A percentile compares a stretch with the other conserved stretches of the same genome.
phyloP scores from a whole-genome alignment of 2,888 invertebrate species.

The Atrina japonica region DNA sequence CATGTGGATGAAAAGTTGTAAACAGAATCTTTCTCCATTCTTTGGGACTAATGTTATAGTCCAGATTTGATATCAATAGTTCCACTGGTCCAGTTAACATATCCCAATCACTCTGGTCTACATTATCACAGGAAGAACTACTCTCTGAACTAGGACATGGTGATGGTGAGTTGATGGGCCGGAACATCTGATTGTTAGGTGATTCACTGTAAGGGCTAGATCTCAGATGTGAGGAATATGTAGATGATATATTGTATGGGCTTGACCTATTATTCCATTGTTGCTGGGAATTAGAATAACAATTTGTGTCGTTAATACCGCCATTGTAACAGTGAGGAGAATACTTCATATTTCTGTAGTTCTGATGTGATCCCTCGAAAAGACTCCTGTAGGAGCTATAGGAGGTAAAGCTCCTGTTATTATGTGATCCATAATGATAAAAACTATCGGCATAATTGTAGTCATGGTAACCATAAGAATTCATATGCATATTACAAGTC shows the following conservation, averaged over 20 bases:
- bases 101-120: conserved; percentile 47
- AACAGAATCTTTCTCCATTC: conserved; percentile 86
- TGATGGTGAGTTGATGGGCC: conserved; percentile 37
- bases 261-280: conserved; percentile 1
- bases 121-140: conserved; percentile 43
- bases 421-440: conserved; percentile 19
- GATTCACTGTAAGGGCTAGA: background rate
- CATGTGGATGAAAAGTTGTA: conserved; percentile 85
- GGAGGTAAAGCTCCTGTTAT: conserved; percentile 17
- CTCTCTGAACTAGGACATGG: conserved; percentile 33
- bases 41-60: conserved; percentile 86
- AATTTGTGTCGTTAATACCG: background rate
- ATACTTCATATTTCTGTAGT: conserved; percentile 22
- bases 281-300: background rate
- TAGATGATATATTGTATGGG: conserved; percentile 8
- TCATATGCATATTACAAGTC: conserved; percentile 2
- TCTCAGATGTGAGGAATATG: background rate
- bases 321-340: conserved; percentile 20
- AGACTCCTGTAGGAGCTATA: conserved; percentile 23
- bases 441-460: conserved; percentile 19
- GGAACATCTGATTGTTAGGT: conserved; percentile 22
- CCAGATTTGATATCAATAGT: conserved; percentile 85
- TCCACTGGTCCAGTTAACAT: conserved; percentile 66
- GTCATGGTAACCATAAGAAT: conserved; percentile 17
- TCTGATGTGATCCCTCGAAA: conserved; percentile 17